These are phyloP conservation scores for Ormyrus labotus DNA, from an alignment of 2,888 invertebrate species.

Conservation along the genomic window DNA sequence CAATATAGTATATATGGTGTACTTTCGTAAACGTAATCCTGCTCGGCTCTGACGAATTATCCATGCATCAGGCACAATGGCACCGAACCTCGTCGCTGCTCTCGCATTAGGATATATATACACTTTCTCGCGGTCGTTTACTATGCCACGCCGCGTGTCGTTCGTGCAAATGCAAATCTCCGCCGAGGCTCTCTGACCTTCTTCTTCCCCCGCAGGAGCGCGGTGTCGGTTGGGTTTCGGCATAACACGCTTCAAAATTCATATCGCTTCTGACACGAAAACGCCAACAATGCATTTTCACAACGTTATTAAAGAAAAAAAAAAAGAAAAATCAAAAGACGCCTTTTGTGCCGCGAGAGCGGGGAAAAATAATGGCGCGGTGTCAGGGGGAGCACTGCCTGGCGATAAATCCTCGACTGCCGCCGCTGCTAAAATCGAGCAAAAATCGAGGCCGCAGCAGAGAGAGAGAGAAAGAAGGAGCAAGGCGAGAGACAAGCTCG, in stretches of 20 bases:
- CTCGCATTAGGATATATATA: too few relatives aligned
- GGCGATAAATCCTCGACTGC: constrained; percentile 29
- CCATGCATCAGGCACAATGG: too few relatives aligned
- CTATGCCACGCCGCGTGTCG: neutral
- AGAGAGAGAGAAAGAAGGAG: constrained; percentile 10
- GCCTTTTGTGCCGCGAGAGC: too few relatives aligned
- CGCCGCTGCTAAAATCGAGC: constrained; percentile 11
- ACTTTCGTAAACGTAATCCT: too few relatives aligned
- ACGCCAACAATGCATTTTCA: neutral
- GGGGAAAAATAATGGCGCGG: constrained; percentile 31
- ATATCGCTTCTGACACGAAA: neutral
- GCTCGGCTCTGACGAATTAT: too few relatives aligned
- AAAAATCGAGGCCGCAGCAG: constrained; percentile 45
- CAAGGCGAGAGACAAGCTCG: constrained; percentile 58
- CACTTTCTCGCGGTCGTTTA: neutral
- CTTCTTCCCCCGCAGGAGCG: neutral
- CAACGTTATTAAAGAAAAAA: too few relatives aligned
- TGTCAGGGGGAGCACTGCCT: constrained; percentile 6
- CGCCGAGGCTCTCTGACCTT: neutral
- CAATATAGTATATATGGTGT: too few relatives aligned
- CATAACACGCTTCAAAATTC: too few relatives aligned
- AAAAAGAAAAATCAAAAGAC: too few relatives aligned
- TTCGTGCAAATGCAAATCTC: constrained; percentile 4
- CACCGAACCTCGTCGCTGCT: too few relatives aligned
- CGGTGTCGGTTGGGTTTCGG: neutral